These are phyloP conservation scores for Poeciliopsis paucimaculata DNA, from an alignment of 2,797 vertebrate genomes.

Conservation along the genomic window DNA sequence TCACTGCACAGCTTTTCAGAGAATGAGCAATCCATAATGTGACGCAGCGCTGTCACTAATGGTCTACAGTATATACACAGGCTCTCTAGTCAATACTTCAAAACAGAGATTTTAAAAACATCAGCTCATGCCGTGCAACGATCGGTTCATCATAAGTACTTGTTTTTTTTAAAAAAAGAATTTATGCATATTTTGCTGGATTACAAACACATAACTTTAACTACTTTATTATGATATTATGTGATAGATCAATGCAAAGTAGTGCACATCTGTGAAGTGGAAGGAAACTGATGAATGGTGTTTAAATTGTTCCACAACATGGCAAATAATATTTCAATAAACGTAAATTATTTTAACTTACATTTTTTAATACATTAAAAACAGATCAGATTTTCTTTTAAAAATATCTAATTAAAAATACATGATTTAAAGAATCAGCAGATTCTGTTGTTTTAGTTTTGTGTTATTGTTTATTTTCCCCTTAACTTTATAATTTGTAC, in stretches of 20 bases:
- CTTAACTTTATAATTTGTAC: too few relatives aligned
- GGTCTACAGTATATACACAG: not conserved
- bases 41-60: not conserved
- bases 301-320: not conserved
- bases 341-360: too few relatives aligned
- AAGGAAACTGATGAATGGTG: not conserved
- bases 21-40: not conserved
- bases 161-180: not conserved
- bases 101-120: not conserved
- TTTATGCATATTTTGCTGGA: not conserved
- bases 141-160: not conserved
- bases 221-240: not conserved
- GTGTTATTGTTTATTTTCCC: too few relatives aligned
- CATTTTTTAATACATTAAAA: too few relatives aligned
- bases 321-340: too few relatives aligned
- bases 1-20: not conserved
- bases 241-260: not conserved
- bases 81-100: not conserved
- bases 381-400: too few relatives aligned
- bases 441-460: too few relatives aligned
- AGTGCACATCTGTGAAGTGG: not conserved
- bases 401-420: too few relatives aligned
- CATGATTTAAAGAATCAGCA: too few relatives aligned
- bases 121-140: not conserved
- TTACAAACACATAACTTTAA: not conserved